A percentile compares a stretch with the other conserved stretches of the same genome.
Evolutionary conservation across 2,113 vertebrate species (phyloP).

Genomic region (Lipophrys pholis): DNA sequence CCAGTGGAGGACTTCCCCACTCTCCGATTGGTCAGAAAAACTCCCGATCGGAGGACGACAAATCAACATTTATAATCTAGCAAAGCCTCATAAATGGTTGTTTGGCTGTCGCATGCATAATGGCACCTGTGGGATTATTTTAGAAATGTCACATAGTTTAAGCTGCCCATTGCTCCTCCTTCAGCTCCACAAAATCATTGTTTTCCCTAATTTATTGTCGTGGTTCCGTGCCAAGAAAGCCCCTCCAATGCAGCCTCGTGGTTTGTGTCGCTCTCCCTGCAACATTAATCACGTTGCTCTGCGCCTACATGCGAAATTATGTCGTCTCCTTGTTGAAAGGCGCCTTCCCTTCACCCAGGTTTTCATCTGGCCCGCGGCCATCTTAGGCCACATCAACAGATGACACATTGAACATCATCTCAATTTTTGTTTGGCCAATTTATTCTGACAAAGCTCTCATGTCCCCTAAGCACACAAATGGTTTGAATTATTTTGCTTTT

Average conservation of each 20-base stretch:
- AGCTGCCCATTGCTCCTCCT: conserved; percentile 39
- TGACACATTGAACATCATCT: conserved; percentile 60
- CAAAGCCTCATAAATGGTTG: conserved; percentile 36
- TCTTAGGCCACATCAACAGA: conserved; percentile 65
- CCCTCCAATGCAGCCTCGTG: conserved; percentile 34
- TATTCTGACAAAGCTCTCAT: conserved; percentile 67
- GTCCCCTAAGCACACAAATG: conserved; percentile 69
- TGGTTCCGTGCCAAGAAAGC: conserved; percentile 51
- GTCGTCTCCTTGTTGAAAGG: conserved; percentile 24
- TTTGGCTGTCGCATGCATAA: conserved; percentile 17
- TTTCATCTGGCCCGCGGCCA: conserved; percentile 59
- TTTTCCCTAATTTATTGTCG: conserved; percentile 1
- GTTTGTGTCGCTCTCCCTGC: conserved; percentile 22
- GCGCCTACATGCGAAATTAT: conserved; percentile 43
- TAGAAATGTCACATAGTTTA: conserved; percentile 27
- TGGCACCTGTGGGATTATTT: conserved; percentile 41
- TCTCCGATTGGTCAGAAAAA: conserved; percentile 34
- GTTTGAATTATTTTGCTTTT: conserved; percentile 77
- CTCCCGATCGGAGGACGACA: conserved; percentile 41
- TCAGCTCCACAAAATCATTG: conserved; percentile 48
- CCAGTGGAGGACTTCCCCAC: conserved; percentile 61
- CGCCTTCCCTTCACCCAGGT: conserved; percentile 26
- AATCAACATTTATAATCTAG: conserved; percentile 43
- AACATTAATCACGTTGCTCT: conserved; percentile 33
- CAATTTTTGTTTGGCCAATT: conserved; percentile 61